phyloP scores from a whole-genome alignment of 1,140 invertebrate genomes.

The Drosophila navojoa region DNA sequence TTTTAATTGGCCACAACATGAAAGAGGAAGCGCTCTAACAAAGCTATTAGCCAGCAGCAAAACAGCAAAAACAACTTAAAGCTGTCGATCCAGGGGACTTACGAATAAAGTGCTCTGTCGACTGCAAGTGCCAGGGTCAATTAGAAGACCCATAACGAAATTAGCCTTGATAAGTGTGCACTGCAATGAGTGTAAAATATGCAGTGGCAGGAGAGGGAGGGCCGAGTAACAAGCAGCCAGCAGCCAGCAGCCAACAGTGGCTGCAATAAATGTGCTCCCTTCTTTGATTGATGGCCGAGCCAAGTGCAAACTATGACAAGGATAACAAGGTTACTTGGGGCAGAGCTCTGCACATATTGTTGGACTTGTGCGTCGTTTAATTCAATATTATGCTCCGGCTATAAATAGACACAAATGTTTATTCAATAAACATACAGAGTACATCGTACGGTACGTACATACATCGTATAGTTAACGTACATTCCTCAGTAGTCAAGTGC shows the following conservation, averaged over 20 bases:
- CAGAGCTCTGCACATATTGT: not conserved
- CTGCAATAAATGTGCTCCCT: not conserved
- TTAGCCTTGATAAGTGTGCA: constrained; percentile 38
- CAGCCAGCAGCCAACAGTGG: not conserved
- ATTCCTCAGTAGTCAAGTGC: no score
- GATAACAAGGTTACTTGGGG: constrained; percentile 12
- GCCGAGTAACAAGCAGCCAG: not conserved
- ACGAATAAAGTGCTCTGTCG: constrained; percentile 9
- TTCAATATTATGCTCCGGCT: not conserved
- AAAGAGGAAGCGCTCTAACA: constrained; percentile 29
- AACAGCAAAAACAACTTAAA: constrained; percentile 43
- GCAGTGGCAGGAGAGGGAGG: not conserved
- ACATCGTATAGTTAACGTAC: no score
- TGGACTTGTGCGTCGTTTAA: not conserved
- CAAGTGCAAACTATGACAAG: constrained; percentile 20
- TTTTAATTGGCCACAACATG: constrained; percentile 64
- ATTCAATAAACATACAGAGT: not conserved
- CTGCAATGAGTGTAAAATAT: constrained; percentile 13
- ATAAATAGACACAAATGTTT: constrained; percentile 1
- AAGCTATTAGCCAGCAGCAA: constrained; percentile 30
- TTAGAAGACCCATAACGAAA: constrained; percentile 24
- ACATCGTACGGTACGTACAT: no score
- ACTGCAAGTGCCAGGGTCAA: constrained; percentile 33
- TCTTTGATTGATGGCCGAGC: constrained; percentile 49
- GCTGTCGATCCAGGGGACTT: constrained; percentile 30